Evolutionary conservation across 1,140 invertebrate genomes (phyloP).

Genomic region (Drosophila punjabiensis): DNA sequence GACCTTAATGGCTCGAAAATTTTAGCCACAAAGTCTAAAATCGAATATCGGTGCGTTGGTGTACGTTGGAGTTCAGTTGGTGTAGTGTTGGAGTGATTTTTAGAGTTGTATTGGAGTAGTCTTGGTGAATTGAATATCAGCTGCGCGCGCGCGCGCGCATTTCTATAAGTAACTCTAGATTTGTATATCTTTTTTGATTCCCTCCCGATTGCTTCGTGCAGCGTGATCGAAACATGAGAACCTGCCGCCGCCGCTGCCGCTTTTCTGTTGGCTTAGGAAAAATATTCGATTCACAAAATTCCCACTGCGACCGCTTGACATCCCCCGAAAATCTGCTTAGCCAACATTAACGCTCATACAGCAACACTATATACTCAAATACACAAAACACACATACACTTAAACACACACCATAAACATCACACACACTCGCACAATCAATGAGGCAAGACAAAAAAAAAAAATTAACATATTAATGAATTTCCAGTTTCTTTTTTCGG

Average conservation of each 20-base stretch:
- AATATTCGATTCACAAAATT: conserved; percentile 43
- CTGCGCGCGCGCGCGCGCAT: conserved; percentile 43
- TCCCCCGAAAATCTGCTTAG: conserved; percentile 45
- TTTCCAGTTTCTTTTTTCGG: conserved; percentile 73
- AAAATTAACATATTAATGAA: conserved; percentile 83
- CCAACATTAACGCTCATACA: conserved; percentile 32
- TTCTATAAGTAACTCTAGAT: conserved; percentile 12
- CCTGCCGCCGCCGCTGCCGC: neutral
- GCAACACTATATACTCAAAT: conserved; percentile 4
- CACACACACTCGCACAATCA: conserved; percentile 44
- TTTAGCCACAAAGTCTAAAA: neutral
- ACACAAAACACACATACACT: neutral
- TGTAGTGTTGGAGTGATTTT: neutral
- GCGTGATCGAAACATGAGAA: conserved; percentile 47
- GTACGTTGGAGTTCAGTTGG: conserved; percentile 1
- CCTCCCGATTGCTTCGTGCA: neutral
- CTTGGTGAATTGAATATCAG: conserved; percentile 20
- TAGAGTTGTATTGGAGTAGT: neutral
- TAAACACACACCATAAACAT: conserved; percentile 1
- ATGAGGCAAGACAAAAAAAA: conserved; percentile 57
- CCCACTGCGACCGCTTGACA: conserved; percentile 37
- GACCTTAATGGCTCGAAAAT: conserved; percentile 21
- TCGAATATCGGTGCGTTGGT: neutral
- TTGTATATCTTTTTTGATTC: neutral
- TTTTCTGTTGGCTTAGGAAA: conserved; percentile 30